Evolutionary conservation across 2,888 invertebrate species (phyloP), one percentile per base, ranked within the genome.

Genomic region (Temnothorax unifasciatus): DNA sequence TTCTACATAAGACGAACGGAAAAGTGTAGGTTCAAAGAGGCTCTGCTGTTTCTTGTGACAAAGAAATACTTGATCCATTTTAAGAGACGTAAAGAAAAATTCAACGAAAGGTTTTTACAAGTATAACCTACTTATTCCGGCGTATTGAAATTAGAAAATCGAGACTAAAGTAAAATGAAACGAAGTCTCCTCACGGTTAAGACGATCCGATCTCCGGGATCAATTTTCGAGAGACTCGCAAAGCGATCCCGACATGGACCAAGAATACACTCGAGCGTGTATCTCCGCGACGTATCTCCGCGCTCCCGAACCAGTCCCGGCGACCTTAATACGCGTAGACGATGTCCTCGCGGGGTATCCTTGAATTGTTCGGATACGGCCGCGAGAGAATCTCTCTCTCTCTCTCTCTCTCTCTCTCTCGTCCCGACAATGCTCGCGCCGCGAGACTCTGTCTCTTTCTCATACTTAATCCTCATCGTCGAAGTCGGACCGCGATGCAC

Each of bases 281-380:
- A 64, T 69, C 79, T 69, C 61, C 44, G 34, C 69, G 69, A 44
- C 47, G 52, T 64, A 83, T 79, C 79, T 83, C 61, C 77, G 29
- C 29, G 59, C 79, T 81, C 21, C 69, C 71, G 83, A 81, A 71
- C 79, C 83, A 83, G 79, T 83, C 63, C 71, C 79, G 66, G 15
- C 79, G 83, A 71, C 83, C 83, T 84, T 84, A 79, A 84, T 84
- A 84, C 83, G 64, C 69, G 54, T 71, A 57, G 83, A 85, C 85
- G 85, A 77, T 34, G 85, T 74, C 85, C 82, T 85, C 84, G 85
- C 50, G 73, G 81, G 73, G 73, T 66, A 83, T 85, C 85, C 85
- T 83, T 83, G 85, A 83, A 69, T 69, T 83, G 61, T 77, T 54
- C 85, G 71, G 66, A 71, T 66, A 81, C 44, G 64, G 59, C 63